phyloP scores from a whole-genome alignment of 2,888 invertebrate genomes.

The Cyaniris semiargus region DNA sequence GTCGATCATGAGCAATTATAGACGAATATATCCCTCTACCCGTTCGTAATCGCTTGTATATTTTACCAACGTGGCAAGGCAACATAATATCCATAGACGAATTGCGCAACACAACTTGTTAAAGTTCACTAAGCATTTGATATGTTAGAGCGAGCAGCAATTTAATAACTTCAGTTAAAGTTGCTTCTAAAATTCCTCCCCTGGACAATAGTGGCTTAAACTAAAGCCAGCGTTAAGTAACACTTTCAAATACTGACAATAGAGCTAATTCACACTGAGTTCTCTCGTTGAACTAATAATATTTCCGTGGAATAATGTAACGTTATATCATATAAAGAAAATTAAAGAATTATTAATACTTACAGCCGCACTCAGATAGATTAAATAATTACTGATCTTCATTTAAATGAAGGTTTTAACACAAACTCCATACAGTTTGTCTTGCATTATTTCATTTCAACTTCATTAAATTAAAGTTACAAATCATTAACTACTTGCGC shows the following conservation, averaged over 20 bases:
- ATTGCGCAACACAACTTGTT: background rate
- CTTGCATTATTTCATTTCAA: no score
- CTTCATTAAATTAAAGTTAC: no score
- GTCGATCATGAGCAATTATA: no score
- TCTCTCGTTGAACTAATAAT: background rate
- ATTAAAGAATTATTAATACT: background rate
- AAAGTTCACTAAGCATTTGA: background rate
- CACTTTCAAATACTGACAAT: slow-evolving; percentile 3
- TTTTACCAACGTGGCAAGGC: background rate
- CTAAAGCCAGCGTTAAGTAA: background rate
- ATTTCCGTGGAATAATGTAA: background rate
- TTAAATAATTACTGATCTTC: no score
- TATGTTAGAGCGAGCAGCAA: background rate
- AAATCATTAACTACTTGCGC: no score
- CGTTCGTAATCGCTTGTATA: background rate
- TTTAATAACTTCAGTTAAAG: background rate
- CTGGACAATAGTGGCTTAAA: background rate
- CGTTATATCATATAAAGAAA: background rate
- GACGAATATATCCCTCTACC: background rate
- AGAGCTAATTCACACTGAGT: background rate
- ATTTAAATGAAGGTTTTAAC: no score
- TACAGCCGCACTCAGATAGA: no score
- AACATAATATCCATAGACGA: background rate
- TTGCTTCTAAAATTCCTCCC: background rate
- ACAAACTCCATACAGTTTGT: no score